Evolutionary conservation across 2,113 vertebrate genomes (phyloP).

Genomic region (Acinonyx jubatus): DNA sequence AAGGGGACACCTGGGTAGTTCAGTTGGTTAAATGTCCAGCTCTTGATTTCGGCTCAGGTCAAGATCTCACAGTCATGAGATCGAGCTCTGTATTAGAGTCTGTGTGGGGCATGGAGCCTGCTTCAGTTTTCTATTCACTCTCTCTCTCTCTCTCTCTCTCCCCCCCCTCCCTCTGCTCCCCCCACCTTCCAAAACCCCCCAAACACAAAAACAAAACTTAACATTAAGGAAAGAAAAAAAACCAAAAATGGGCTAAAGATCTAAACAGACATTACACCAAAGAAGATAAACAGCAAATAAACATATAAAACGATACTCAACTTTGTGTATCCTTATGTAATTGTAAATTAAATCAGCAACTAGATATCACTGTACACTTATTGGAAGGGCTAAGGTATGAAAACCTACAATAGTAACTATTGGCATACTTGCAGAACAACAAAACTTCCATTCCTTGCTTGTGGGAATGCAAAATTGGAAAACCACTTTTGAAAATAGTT

Average conservation of each 20-base stretch:
- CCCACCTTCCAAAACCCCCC: too few species aligned
- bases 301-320: not conserved
- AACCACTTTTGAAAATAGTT: not conserved
- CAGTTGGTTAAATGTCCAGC: too few species aligned
- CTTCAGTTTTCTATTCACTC: too few species aligned
- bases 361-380: not conserved
- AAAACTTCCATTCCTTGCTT: not conserved
- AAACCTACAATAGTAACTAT: not conserved
- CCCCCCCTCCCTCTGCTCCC: too few species aligned
- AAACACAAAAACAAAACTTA: not conserved
- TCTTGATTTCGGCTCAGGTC: too few species aligned
- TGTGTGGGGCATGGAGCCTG: too few species aligned
- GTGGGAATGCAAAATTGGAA: not conserved
- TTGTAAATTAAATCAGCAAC: not conserved
- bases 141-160: too few species aligned
- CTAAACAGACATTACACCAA: not conserved
- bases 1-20: not conserved
- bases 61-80: too few species aligned
- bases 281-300: not conserved
- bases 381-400: not conserved
- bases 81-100: too few species aligned
- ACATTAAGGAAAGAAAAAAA: not conserved
- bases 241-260: not conserved
- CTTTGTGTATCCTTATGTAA: not conserved
- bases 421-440: not conserved